phyloP scores from a whole-genome alignment of 2,888 invertebrate species.

The Andrena hattorfiana region DNA sequence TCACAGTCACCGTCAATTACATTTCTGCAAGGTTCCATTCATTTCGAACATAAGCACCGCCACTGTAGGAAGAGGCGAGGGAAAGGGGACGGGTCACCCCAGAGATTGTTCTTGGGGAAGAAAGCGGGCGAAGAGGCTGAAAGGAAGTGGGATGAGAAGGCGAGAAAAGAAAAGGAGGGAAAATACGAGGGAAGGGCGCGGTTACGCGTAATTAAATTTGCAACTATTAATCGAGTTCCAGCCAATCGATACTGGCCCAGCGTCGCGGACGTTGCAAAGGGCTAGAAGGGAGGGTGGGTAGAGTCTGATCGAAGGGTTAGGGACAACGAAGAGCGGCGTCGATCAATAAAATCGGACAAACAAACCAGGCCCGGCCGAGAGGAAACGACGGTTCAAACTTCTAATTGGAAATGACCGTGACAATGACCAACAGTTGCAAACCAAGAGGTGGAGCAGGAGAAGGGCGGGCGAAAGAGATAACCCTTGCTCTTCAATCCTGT shows the following conservation, averaged over 20 bases:
- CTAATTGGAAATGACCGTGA: slow-evolving; percentile 72
- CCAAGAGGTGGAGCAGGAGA: neutral
- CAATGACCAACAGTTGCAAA: slow-evolving; percentile 68
- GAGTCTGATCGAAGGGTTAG: slow-evolving; percentile 32
- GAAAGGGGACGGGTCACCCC: neutral
- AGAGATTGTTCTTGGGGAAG: slow-evolving; percentile 31
- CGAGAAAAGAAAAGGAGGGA: neutral
- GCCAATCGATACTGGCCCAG: slow-evolving; percentile 70
- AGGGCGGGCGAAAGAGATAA: slow-evolving; percentile 23
- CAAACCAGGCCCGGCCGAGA: slow-evolving; percentile 47
- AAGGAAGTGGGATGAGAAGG: slow-evolving; percentile 2
- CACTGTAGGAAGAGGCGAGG: slow-evolving; percentile 2
- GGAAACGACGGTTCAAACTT: slow-evolving; percentile 71
- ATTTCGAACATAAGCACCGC: slow-evolving; percentile 40
- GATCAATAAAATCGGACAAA: slow-evolving; percentile 71
- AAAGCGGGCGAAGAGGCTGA: neutral
- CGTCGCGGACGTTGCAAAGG: slow-evolving; percentile 30
- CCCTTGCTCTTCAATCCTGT: slow-evolving; percentile 58
- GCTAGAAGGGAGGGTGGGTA: slow-evolving; percentile 17
- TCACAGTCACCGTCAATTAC: slow-evolving; percentile 52
- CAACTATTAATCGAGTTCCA: slow-evolving; percentile 76
- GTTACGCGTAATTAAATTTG: slow-evolving; percentile 77
- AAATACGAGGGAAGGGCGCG: slow-evolving; percentile 39
- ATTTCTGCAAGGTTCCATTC: slow-evolving; percentile 44
- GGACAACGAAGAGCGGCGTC: slow-evolving; percentile 17